Base-by-base conservation (phyloP, 2,888 invertebrate species). In the Ferdinandea cuprea region DNA sequence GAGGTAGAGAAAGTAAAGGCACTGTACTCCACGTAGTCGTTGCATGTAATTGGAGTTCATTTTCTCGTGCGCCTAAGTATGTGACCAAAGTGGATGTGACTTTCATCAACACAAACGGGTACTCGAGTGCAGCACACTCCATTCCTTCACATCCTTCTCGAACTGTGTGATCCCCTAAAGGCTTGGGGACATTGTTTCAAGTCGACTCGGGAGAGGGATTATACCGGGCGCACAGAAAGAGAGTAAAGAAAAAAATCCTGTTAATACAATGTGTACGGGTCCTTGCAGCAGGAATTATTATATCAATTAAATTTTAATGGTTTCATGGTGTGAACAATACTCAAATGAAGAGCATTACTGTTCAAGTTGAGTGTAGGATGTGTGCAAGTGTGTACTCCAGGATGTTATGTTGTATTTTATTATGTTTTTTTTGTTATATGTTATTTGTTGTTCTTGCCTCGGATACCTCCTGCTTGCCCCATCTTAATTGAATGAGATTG, bases 221-320 rank as follows among this genome's bases (percentile, higher is more conserved):
- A 30, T 9, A 44, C 50, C 44, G 44, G 11, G 21, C 21, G n/a
- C 4, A 6, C 42, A 30, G 8, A 9, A 13, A 69, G 58, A 50
- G 30, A n/a, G n/a, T n/a, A n/a, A 52, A 40, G 63, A 37, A 21
- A 54, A 46, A 59, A 71, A 54, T 42, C 52, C 61, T 69, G 81
- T 77, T 68, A 77, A 81, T 81, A 63, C 81, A 77, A 32, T 73
- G 74, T 69, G 72, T 73, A 78, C 78, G 83, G 78, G 78, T 83
- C 83, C 83, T 83, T 83, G 61, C 72, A 73, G 63, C 66, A 63
- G 83, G 78, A 83, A 78, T 83, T 83, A 73, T 83, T 78, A 83
- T 78, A 83, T 83, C 78, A 83, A 83, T 83, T 83, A 83, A 77
- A 83, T 78, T 83, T 83, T 83, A 83, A 83, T 83, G 83, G 83